Percentiles rank a stretch among this genome's conserved stretches.
Evolutionary conservation across 2,888 invertebrate genomes (phyloP).

Genomic region (Hirudinaria manillensis): DNA sequence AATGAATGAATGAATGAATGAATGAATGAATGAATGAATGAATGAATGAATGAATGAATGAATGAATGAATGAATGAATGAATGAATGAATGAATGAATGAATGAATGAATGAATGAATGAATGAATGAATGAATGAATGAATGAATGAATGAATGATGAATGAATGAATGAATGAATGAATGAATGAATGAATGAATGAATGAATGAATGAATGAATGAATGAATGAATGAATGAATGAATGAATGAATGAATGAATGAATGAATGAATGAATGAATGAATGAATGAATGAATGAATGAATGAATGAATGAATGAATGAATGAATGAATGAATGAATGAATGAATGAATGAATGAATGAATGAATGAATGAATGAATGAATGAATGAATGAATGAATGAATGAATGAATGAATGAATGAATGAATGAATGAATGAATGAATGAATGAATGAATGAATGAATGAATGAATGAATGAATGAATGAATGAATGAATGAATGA

Average conservation of each 20-base stretch:
- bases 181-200: slow-evolving; percentile 9
- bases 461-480: too few species aligned
- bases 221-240: slow-evolving; percentile 8
- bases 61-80: slow-evolving; percentile 25
- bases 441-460: too few species aligned
- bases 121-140: slow-evolving; percentile 11
- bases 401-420: too few species aligned
- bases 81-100: slow-evolving; percentile 28
- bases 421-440: too few species aligned
- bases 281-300: too few species aligned
- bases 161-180: not conserved
- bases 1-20: slow-evolving; percentile 24
- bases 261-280: too few species aligned
- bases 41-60: slow-evolving; percentile 20
- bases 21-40: slow-evolving; percentile 25
- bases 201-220: slow-evolving; percentile 10
- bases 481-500: too few species aligned
- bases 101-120: slow-evolving; percentile 14
- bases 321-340: too few species aligned
- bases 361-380: too few species aligned
- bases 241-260: not conserved
- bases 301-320: too few species aligned
- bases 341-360: too few species aligned
- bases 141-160: slow-evolving; percentile 9
- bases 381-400: too few species aligned